Evolutionary conservation across 2,797 vertebrate species (phyloP).

Genomic region (Eleutherodactylus coqui): DNA sequence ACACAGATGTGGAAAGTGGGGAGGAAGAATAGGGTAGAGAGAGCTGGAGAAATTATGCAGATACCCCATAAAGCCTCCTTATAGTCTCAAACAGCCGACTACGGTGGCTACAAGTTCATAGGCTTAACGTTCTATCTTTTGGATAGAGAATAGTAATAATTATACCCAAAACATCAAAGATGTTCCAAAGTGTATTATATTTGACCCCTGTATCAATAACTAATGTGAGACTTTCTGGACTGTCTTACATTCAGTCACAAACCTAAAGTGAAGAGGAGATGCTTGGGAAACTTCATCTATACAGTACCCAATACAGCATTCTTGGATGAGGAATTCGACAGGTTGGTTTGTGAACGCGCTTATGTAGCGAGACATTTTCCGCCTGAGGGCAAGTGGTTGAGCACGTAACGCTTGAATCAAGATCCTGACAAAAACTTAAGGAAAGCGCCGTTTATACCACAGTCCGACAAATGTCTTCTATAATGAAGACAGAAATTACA

Average conservation of each 20-base stretch:
- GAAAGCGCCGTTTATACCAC: neutral
- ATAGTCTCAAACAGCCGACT: too few relatives aligned
- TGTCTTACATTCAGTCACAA: neutral
- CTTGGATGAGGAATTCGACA: neutral
- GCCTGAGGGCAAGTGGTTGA: conserved; percentile 27
- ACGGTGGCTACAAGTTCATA: too few relatives aligned
- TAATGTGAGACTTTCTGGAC: neutral
- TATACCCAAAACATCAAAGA: too few relatives aligned
- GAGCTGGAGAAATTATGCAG: too few relatives aligned
- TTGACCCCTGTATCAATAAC: neutral
- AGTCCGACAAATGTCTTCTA: neutral
- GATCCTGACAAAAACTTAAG: conserved; percentile 10
- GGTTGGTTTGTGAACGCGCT: neutral
- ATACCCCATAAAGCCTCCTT: too few relatives aligned
- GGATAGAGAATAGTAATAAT: too few relatives aligned
- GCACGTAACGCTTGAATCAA: conserved; percentile 3
- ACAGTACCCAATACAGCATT: neutral
- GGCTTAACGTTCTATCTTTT: too few relatives aligned
- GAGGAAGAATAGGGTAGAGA: too few relatives aligned
- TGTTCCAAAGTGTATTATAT: too few relatives aligned
- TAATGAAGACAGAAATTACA: neutral
- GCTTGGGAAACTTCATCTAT: neutral
- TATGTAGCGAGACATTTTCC: neutral
- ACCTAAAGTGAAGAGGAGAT: neutral
- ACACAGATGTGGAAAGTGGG: too few relatives aligned